Base-by-base conservation (phyloP, 2,888 invertebrate genomes). In the Perizoma affinitatum region DNA sequence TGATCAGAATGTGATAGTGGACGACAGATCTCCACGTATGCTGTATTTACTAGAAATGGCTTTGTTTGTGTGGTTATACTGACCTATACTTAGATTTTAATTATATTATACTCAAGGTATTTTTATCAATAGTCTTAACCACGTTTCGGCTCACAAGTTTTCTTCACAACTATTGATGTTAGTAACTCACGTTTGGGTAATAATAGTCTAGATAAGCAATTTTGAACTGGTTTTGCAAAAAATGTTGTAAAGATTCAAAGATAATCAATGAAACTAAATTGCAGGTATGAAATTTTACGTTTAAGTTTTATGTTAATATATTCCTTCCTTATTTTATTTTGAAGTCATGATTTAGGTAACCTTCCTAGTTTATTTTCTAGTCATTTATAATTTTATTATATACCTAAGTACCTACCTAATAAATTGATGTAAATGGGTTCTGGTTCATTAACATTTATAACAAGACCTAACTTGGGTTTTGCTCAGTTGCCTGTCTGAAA, bases 41-140 rank as follows among this genome's bases (percentile, higher is more conserved):
- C 7, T 22, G 58, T 55, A 51, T 52, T 63, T 58, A 40, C 44
- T 52, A 55, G 58, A 52, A 42, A 41, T 36, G 52, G 62, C 62
- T 62, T 35, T 41, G 62, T 34, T 35, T 44, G 57, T 40, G 8
- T 48, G n/a, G 22, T 22, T 22, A 22, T 22, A 22, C 22, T 3
- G 1, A 22, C 22, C 22, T 22, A 22, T 22, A 22, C 22, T 22
- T 22, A 22, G 22, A 22, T 22, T 2, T 22, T 22, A 22, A 22
- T 22, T 22, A 22, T n/a, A 3, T 3, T 3, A 22, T 22, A 22
- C 22, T 22, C 22, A 22, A 22, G 22, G 22, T 22, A 22, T 22
- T 22, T 22, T 22, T 22, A 22, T 22, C 22, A 22, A 22, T 22
- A 22, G 22, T 22, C 22, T 22, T 22, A 22, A 22, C 22, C 22